Percentiles rank a stretch among this genome's conserved stretches.
phyloP scores from a whole-genome alignment of 1,140 invertebrate species.

The Conus betulinus region DNA sequence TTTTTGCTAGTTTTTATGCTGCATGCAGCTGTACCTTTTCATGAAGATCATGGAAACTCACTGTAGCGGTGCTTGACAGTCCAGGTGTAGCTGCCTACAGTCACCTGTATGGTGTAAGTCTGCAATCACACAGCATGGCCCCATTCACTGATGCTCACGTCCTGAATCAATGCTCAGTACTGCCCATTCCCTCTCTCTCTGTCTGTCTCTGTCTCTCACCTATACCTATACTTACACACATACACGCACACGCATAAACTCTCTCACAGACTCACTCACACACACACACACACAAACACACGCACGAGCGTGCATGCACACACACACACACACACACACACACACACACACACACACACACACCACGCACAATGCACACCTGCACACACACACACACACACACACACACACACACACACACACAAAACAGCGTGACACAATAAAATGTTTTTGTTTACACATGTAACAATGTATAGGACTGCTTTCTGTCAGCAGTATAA shows the following conservation, averaged over 20 bases:
- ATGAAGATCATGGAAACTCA: conserved; percentile 92
- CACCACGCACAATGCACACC: no score
- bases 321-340: no score
- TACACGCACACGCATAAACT: not conserved
- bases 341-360: no score
- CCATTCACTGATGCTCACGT: no score
- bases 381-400: no score
- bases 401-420: no score
- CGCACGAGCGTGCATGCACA: not conserved
- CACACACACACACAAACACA: not conserved
- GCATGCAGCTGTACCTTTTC: conserved; percentile 80
- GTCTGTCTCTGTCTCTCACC: not conserved
- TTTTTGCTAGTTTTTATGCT: no score
- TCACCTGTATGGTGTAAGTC: conserved; percentile 78
- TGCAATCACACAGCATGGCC: not conserved
- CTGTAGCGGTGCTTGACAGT: conserved; percentile 89
- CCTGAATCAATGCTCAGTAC: not conserved
- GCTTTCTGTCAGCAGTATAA: no score
- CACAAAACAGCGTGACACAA: no score
- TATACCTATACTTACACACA: not conserved
- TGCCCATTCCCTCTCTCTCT: not conserved
- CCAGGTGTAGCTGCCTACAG: conserved; percentile 86
- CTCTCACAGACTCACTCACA: not conserved
- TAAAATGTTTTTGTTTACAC: no score
- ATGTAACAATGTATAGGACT: no score